A percentile compares a stretch with the other conserved stretches of the same genome.
Conservation (phyloP, 2,888 invertebrate species). For the Chrysolina haemoptera region DNA sequence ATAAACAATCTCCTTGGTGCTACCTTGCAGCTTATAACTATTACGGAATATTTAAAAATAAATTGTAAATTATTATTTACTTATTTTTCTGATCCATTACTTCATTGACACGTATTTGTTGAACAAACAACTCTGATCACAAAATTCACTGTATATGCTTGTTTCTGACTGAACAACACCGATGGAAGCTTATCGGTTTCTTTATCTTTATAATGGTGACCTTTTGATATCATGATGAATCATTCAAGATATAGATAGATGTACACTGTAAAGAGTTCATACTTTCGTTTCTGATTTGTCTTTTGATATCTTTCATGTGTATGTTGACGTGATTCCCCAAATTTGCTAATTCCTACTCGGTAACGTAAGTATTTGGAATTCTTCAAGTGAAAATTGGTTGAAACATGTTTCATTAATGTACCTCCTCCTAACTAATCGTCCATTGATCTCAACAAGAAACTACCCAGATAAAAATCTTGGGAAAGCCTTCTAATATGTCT, state of each 20-base stretch:
- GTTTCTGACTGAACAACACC: slow-evolving; percentile 13
- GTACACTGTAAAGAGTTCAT: not conserved
- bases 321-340: not conserved
- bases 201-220: not conserved
- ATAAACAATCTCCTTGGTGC: no score
- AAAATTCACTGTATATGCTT: slow-evolving; percentile 5
- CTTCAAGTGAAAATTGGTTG: no score
- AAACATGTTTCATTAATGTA: no score
- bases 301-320: slow-evolving; percentile 5
- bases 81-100: not conserved
- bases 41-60: not conserved
- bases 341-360: no score
- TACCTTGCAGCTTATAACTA: no score
- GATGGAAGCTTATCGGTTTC: not conserved
- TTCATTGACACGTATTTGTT: not conserved
- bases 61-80: no score
- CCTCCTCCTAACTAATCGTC: no score
- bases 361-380: no score
- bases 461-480: no score
- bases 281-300: not conserved
- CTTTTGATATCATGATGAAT: slow-evolving; percentile 17
- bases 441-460: no score
- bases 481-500: no score
- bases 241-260: slow-evolving; percentile 1
- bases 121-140: not conserved